These are phyloP conservation scores for Heliconius congener DNA, from an alignment of 1,140 invertebrate genomes.

Conservation along the genomic window DNA sequence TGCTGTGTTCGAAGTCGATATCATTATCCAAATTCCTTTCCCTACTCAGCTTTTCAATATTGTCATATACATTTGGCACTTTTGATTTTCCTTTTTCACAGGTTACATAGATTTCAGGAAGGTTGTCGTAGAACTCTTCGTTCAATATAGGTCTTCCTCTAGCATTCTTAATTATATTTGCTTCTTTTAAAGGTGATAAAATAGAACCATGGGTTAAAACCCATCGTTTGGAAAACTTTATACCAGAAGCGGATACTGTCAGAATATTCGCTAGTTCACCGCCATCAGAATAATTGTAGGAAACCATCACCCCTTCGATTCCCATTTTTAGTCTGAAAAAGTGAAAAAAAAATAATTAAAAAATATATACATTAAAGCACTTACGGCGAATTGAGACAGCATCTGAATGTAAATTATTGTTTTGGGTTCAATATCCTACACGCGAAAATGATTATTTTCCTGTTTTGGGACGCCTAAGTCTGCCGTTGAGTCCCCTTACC, in stretches of 20 bases:
- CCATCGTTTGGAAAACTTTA: slow-evolving; percentile 79
- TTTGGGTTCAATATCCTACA: too few species aligned
- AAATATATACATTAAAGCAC: neutral
- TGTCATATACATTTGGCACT: slow-evolving; percentile 51
- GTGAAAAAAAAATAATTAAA: slow-evolving; percentile 14
- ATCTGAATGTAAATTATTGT: too few species aligned
- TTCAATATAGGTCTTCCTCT: slow-evolving; percentile 65
- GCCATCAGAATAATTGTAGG: slow-evolving; percentile 72
- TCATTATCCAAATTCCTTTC: slow-evolving; percentile 54
- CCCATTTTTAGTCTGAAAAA: slow-evolving; percentile 55
- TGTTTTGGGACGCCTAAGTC: too few species aligned
- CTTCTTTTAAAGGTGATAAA: slow-evolving; percentile 71
- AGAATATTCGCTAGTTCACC: slow-evolving; percentile 68
- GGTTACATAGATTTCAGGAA: slow-evolving; percentile 73
- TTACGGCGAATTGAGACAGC: too few species aligned
- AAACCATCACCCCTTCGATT: slow-evolving; percentile 72
- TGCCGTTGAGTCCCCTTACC: too few species aligned
- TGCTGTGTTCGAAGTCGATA: slow-evolving; percentile 63
- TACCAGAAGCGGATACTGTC: slow-evolving; percentile 77
- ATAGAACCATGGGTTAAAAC: slow-evolving; percentile 81
- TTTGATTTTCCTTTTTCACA: slow-evolving; percentile 58
- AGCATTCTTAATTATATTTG: slow-evolving; percentile 57
- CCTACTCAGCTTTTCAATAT: slow-evolving; percentile 57
- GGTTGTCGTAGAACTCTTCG: slow-evolving; percentile 68
- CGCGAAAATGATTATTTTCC: too few species aligned